Evolutionary conservation across 1,140 invertebrate species (phyloP).

Genomic region (Philotrypesis tridentata): DNA sequence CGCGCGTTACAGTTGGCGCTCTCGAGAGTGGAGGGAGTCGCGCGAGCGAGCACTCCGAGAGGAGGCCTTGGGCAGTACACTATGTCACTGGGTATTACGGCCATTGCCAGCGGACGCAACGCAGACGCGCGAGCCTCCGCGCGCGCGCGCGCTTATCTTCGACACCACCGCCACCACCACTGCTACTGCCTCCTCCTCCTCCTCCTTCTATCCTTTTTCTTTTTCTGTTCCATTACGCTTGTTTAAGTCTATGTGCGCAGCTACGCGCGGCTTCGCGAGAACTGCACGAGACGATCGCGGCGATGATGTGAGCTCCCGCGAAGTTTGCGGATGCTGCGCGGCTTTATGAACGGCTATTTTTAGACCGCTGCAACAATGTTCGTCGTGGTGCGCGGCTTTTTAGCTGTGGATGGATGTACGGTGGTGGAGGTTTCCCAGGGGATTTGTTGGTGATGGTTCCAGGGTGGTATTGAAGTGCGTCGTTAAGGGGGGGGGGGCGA

Average conservation of each 20-base stretch:
- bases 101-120: slow-evolving; percentile 54
- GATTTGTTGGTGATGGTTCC: no score
- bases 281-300: neutral
- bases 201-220: neutral
- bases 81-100: slow-evolving; percentile 60
- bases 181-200: no score
- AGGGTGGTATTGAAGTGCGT: no score
- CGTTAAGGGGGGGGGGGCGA: no score
- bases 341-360: neutral
- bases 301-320: no score
- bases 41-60: neutral
- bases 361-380: neutral
- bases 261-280: neutral
- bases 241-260: no score
- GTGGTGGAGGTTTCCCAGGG: no score
- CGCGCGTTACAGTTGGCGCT: slow-evolving; percentile 24
- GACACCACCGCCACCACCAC: no score
- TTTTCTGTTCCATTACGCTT: no score
- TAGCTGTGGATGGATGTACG: no score
- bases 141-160: neutral
- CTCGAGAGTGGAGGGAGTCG: slow-evolving; percentile 7
- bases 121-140: slow-evolving; percentile 17
- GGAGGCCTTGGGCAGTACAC: slow-evolving; percentile 30
- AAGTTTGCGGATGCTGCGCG: no score
- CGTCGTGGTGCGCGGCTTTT: no score